phyloP scores from a whole-genome alignment of 2,888 invertebrate species.

The Andrena bicolor region DNA sequence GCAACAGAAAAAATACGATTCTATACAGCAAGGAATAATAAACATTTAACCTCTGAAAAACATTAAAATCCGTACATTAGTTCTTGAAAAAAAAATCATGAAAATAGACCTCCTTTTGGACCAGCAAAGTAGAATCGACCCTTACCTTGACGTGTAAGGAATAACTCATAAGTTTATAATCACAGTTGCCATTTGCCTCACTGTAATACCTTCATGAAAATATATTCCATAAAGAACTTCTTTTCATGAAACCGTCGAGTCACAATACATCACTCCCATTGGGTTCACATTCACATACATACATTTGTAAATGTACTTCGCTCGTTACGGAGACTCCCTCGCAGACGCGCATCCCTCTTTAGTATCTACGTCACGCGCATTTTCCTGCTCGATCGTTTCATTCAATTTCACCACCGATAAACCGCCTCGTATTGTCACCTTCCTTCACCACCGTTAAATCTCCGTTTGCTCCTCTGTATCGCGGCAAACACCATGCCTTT shows the following conservation, averaged over 20 bases:
- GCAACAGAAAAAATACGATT: too few relatives aligned
- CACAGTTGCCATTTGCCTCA: too few relatives aligned
- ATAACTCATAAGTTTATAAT: too few relatives aligned
- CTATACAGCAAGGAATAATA: too few relatives aligned
- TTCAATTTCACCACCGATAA: conserved; percentile 24
- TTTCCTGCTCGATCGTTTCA: conserved; percentile 31
- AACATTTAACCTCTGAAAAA: too few relatives aligned
- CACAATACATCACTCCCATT: not conserved
- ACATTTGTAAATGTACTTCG: not conserved
- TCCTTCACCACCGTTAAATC: conserved; percentile 19
- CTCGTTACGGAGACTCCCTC: not conserved
- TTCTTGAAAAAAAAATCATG: too few relatives aligned
- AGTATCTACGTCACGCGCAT: conserved; percentile 1
- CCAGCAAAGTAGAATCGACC: too few relatives aligned
- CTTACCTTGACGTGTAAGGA: too few relatives aligned
- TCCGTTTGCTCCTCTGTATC: conserved; percentile 38
- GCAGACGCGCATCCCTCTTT: not conserved
- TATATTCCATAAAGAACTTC: not conserved
- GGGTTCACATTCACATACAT: not conserved
- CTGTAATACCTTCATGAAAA: too few relatives aligned
- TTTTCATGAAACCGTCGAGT: not conserved
- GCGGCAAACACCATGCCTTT: conserved; percentile 19
- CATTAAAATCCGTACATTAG: too few relatives aligned
- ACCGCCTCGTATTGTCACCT: conserved; percentile 5
- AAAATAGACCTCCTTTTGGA: too few relatives aligned